These are phyloP conservation scores for Asteroscopus sphinx DNA, from an alignment of 2,888 invertebrate species.

Conservation along the genomic window DNA sequence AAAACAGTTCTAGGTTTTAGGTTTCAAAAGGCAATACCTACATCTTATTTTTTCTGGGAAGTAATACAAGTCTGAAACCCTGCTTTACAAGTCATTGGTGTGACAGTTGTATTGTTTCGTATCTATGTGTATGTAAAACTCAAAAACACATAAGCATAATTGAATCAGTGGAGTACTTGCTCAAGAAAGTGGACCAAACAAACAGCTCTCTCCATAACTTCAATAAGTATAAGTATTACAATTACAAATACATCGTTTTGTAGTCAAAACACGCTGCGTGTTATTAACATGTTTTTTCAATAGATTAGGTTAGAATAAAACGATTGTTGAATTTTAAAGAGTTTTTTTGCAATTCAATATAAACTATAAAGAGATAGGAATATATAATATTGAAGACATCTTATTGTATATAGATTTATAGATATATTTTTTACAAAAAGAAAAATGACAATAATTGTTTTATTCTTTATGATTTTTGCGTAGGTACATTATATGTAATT, in stretches of 20 bases:
- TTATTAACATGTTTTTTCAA: conserved; percentile 22
- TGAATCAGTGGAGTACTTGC: conserved; percentile 11
- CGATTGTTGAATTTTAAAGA: conserved; percentile 17
- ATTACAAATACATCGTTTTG: conserved; percentile 31
- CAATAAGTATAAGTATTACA: conserved; percentile 32
- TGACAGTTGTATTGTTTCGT: too few relatives aligned
- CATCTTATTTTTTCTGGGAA: too few relatives aligned
- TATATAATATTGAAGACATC: too few relatives aligned
- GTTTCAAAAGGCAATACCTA: too few relatives aligned
- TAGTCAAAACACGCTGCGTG: conserved; percentile 29
- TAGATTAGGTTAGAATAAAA: conserved; percentile 20
- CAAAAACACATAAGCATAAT: conserved; percentile 18
- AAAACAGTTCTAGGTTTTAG: too few relatives aligned
- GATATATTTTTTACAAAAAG: too few relatives aligned
- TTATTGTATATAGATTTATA: too few relatives aligned
- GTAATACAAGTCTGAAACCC: too few relatives aligned
- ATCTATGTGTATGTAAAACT: conserved; percentile 10
- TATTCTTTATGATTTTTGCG: too few relatives aligned
- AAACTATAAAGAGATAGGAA: conserved; percentile 6
- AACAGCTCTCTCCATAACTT: conserved; percentile 37
- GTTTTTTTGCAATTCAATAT: conserved; percentile 25
- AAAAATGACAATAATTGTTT: too few relatives aligned
- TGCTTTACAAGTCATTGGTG: too few relatives aligned
- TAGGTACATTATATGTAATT: too few relatives aligned
- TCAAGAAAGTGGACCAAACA: conserved; percentile 46